A percentile compares a stretch with the other conserved stretches of the same genome.
phyloP scores from a whole-genome alignment of 1,140 invertebrate species.

The Eupristina koningsbergeri region DNA sequence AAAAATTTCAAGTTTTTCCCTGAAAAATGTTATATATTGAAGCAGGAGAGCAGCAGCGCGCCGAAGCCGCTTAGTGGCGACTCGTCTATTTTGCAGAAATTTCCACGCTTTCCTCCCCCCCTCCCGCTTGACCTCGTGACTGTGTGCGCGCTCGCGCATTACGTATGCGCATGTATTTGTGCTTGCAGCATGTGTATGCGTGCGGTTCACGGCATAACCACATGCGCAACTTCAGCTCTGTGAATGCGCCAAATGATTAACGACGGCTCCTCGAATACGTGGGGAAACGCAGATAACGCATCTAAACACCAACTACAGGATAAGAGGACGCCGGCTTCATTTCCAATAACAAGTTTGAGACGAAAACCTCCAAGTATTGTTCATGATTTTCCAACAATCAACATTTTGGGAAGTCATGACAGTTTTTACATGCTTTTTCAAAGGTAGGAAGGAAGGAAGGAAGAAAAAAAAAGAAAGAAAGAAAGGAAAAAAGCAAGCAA shows the following conservation, averaged over 20 bases:
- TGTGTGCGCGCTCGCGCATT: too few relatives aligned
- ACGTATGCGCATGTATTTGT: not conserved
- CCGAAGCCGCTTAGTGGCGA: slow-evolving; percentile 61
- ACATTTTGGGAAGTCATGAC: too few relatives aligned
- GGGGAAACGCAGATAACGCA: not conserved
- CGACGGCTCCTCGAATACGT: not conserved
- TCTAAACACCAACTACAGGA: not conserved
- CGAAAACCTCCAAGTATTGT: too few relatives aligned
- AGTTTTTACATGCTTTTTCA: too few relatives aligned
- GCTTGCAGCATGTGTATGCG: not conserved
- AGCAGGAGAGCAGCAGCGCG: slow-evolving; percentile 68
- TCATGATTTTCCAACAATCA: too few relatives aligned
- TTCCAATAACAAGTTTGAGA: too few relatives aligned
- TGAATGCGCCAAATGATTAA: slow-evolving; percentile 3
- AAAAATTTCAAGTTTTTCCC: slow-evolving; percentile 71
- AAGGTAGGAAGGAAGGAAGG: too few relatives aligned
- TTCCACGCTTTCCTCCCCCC: slow-evolving; percentile 50
- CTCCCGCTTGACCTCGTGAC: not conserved
- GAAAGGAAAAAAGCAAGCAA: too few relatives aligned
- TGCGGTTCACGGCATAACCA: not conserved
- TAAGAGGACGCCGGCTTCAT: not conserved
- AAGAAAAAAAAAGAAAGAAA: too few relatives aligned
- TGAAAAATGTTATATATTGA: slow-evolving; percentile 73
- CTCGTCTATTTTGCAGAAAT: slow-evolving; percentile 63
- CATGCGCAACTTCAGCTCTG: not conserved